phyloP scores from a whole-genome alignment of 2,797 vertebrate genomes.

The Cryptoblepharus egeriae region DNA sequence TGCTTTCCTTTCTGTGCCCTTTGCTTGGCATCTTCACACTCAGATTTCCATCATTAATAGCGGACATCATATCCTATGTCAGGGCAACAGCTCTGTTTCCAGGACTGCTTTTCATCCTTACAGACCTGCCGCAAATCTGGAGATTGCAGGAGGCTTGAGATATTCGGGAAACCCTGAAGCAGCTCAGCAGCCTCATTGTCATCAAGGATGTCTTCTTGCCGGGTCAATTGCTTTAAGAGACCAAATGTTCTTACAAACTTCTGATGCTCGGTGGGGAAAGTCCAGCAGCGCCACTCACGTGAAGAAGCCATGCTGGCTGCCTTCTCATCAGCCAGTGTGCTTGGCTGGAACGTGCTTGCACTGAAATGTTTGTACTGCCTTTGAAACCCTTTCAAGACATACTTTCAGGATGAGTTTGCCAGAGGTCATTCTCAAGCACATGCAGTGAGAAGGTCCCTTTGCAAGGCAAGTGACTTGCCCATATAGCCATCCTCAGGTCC shows the following conservation, averaged over 20 bases:
- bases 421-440: background rate
- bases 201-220: background rate
- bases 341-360: background rate
- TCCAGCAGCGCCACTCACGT: background rate
- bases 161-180: background rate
- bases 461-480: background rate
- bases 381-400: background rate
- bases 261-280: background rate
- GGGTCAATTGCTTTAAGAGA: background rate
- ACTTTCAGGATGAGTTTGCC: background rate
- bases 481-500: background rate
- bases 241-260: background rate
- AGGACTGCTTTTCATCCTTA: background rate
- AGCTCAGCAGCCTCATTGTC: background rate
- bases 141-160: background rate
- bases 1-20: background rate
- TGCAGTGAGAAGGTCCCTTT: background rate
- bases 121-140: background rate
- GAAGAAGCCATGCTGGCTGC: background rate
- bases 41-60: background rate
- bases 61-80: background rate
- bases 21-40: slow-evolving; percentile 9
- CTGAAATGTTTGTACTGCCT: background rate
- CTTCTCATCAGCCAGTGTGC: background rate
- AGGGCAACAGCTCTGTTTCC: background rate